These are phyloP conservation scores for Porites australiensis DNA, from an alignment of 64 coral and sea anemone species.

Conservation along the genomic window DNA sequence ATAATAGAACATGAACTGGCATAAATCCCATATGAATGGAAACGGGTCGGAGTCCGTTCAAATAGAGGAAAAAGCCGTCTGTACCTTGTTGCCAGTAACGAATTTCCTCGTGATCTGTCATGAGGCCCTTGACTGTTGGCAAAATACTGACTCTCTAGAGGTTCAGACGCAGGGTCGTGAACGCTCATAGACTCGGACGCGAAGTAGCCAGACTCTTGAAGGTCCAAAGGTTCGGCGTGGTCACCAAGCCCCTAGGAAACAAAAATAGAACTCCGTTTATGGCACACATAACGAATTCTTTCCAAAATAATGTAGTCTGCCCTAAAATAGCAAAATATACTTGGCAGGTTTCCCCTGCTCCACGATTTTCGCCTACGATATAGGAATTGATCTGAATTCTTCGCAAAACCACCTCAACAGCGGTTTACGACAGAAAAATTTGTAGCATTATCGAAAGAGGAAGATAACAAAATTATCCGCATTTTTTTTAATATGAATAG, in stretches of 20 bases:
- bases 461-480: too few species aligned
- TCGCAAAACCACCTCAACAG: background rate
- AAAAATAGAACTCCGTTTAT: background rate
- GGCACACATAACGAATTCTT: background rate
- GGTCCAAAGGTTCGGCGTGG: constrained; percentile 15
- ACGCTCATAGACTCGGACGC: constrained; percentile 78
- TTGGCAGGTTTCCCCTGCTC: too few species aligned
- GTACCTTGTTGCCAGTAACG: constrained; percentile 19
- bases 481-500: too few species aligned
- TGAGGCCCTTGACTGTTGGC: constrained; percentile 49
- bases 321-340: background rate
- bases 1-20: too few species aligned
- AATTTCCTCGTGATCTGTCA: background rate
- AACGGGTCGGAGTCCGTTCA: too few species aligned
- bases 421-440: background rate
- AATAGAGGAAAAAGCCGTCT: background rate
- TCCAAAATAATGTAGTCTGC: background rate
- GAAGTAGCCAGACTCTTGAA: constrained; percentile 78
- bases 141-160: constrained; percentile 41
- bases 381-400: too few species aligned
- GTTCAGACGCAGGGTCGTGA: constrained; percentile 37
- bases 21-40: too few species aligned
- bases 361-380: too few species aligned
- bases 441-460: too few species aligned
- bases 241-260: constrained; percentile 21